Base-by-base conservation (phyloP, 2,888 invertebrate species). In the Diaperis boleti region DNA sequence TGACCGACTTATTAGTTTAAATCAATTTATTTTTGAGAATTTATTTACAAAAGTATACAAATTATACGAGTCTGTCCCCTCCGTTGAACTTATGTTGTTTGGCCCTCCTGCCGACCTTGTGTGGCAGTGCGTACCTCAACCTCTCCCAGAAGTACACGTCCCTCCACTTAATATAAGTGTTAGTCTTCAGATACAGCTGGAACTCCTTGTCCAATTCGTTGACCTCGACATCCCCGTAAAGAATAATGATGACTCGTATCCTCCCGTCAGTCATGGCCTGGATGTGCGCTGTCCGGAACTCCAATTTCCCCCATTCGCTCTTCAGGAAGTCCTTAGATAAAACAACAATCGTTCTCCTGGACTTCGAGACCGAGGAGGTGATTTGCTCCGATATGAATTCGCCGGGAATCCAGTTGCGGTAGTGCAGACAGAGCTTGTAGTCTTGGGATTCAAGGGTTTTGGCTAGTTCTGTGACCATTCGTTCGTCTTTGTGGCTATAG, bases 91-190 rank as follows among this genome's bases (percentile, higher is more conserved):
- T n/a, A n/a, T n/a, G n/a, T n/a, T n/a, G n/a, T n/a, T n/a, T n/a
- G n/a, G n/a, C n/a, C n/a, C n/a, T n/a, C 42, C 18, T 22, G 4
- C 33, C n/a, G 5, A 5, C 13, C 11, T 14, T 18, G 79, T 89
- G 90, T 0, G 90, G 91, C 75, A 91, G 81, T 0, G 92, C 92
- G 75, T 89, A 91, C 3, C 26, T 83, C 59, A 94, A 79, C 77
- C 90, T 90, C 56, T 89, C 83, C 92, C 92, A 92, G 81, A 93
- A 92, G 87, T 88, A 89, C 5, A 89, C 88, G 76, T 92, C 92
- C 7, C 88, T 90, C 90, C 91, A 92, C 72, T 89, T 88, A 29
- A 93, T 83, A 74, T 92, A 93, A 0, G 92, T 92, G 77, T 91
- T 92, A 80, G 86, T 88, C 59, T 84, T 84, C 4, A 92, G 80